phyloP scores from a whole-genome alignment of 2,113 vertebrate genomes.

The Triplophysa dalaica region DNA sequence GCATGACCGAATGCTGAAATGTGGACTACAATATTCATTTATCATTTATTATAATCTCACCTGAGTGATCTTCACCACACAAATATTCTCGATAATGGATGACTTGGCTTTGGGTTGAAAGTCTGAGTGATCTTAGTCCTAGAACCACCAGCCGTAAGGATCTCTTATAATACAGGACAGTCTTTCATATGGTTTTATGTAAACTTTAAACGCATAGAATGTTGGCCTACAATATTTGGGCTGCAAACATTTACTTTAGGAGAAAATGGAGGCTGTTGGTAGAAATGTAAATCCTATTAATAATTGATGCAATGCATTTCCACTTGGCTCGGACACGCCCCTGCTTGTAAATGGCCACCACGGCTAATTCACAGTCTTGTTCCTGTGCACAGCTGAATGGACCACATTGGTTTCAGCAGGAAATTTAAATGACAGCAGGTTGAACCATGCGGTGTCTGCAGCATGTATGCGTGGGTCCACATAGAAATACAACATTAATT shows the following conservation, averaged over 20 bases:
- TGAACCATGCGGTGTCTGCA: background rate
- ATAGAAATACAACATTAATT: background rate
- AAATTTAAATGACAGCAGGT: background rate
- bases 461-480: background rate
- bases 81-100: slow-evolving; percentile 19
- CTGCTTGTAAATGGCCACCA: slow-evolving; percentile 1
- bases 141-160: background rate
- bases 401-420: background rate
- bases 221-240: background rate
- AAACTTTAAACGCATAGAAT: background rate
- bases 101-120: background rate
- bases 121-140: background rate
- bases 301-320: slow-evolving; percentile 24
- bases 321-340: slow-evolving; percentile 13
- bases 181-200: background rate
- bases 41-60: slow-evolving; percentile 35
- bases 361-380: background rate
- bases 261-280: background rate
- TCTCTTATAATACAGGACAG: background rate
- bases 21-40: slow-evolving; percentile 5
- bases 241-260: background rate
- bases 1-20: slow-evolving; percentile 9
- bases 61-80: slow-evolving; percentile 1
- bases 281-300: slow-evolving; percentile 23
- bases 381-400: background rate